Percentiles rank a stretch among this genome's conserved stretches.
phyloP scores from a whole-genome alignment of 2,888 invertebrate genomes.

The Pheosia gnoma region DNA sequence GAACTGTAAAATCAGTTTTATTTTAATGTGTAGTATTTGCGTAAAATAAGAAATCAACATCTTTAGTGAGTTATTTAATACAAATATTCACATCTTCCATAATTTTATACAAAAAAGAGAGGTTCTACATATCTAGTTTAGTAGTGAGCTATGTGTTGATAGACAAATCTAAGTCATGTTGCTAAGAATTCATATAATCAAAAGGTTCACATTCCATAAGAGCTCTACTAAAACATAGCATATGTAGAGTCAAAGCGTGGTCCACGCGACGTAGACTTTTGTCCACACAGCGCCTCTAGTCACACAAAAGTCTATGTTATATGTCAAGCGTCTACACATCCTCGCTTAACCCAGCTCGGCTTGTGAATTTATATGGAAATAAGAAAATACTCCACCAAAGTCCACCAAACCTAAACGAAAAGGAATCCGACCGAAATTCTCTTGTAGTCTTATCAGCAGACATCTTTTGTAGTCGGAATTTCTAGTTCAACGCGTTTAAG shows the following conservation, averaged over 20 bases:
- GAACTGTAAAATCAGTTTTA: too few species aligned
- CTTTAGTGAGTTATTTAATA: too few species aligned
- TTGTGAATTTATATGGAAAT: slow-evolving; percentile 3
- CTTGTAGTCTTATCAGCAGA: neutral
- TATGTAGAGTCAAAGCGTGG: slow-evolving; percentile 10
- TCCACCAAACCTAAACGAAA: neutral
- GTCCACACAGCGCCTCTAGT: neutral
- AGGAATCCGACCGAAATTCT: neutral
- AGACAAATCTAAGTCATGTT: too few species aligned
- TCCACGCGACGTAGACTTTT: slow-evolving; percentile 7
- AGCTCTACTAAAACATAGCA: neutral
- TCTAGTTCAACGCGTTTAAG: neutral
- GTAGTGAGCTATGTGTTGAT: too few species aligned
- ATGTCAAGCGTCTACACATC: neutral
- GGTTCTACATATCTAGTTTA: too few species aligned
- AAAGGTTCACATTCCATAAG: neutral
- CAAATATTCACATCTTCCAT: too few species aligned
- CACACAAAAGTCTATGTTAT: slow-evolving; percentile 1
- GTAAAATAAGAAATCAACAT: too few species aligned
- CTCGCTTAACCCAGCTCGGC: neutral
- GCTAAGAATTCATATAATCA: too few species aligned
- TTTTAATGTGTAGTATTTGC: too few species aligned
- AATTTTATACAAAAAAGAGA: too few species aligned
- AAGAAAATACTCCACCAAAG: neutral
- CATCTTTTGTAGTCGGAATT: neutral